phyloP scores from a whole-genome alignment of 2,797 vertebrate species.

The Stomatorhinus walkeri region DNA sequence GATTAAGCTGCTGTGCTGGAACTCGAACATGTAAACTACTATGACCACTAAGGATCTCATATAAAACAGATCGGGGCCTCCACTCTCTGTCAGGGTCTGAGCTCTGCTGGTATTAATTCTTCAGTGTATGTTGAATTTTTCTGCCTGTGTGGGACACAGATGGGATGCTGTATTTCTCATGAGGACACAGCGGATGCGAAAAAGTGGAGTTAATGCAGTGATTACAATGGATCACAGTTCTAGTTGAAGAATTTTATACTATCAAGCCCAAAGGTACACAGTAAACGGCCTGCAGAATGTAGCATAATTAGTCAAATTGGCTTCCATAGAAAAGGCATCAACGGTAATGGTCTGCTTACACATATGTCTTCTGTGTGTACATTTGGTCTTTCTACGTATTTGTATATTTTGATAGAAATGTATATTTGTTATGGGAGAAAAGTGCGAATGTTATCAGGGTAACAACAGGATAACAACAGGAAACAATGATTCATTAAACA shows the following conservation, averaged over 20 bases:
- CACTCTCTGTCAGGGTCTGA: not conserved
- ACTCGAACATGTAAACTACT: not conserved
- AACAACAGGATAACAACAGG: not conserved
- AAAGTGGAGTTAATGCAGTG: not conserved
- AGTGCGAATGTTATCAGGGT: not conserved
- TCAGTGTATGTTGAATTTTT: slow-evolving; percentile 7
- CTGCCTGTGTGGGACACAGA: not conserved
- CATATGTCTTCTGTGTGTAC: not conserved
- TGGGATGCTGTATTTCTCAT: not conserved
- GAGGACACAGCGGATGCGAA: not conserved
- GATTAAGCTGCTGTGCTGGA: not conserved
- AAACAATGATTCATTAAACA: not conserved
- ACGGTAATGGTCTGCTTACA: not conserved
- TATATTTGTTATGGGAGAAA: not conserved
- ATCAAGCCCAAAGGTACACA: not conserved
- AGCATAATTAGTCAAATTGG: not conserved
- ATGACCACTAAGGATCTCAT: not conserved
- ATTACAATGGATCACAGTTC: slow-evolving; percentile 5
- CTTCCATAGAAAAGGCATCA: not conserved
- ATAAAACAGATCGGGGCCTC: not conserved
- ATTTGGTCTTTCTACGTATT: not conserved
- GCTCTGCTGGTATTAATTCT: slow-evolving; percentile 17
- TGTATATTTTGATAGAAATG: slow-evolving; percentile 6
- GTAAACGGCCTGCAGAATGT: not conserved
- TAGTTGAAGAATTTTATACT: not conserved